Conservation (phyloP, 2,888 invertebrate species). For the Chalcosyrphus nemorum region DNA sequence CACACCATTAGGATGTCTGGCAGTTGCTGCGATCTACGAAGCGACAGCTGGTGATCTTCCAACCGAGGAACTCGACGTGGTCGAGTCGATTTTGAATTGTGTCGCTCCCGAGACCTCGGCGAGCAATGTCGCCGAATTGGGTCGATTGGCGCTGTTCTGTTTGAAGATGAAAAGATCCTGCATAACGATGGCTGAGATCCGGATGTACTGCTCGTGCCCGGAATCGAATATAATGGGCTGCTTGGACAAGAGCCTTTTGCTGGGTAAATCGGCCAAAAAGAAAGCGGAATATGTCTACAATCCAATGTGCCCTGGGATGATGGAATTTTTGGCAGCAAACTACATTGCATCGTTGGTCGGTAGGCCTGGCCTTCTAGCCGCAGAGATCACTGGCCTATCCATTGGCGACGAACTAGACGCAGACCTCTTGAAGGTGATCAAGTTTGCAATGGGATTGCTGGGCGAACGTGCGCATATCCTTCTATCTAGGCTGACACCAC, state of each 20-base stretch:
- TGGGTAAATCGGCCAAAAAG: slow-evolving; percentile 81
- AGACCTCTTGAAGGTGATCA: slow-evolving; percentile 81
- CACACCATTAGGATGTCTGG: slow-evolving; percentile 83
- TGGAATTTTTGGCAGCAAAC: slow-evolving; percentile 84
- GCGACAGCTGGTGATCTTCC: slow-evolving; percentile 81
- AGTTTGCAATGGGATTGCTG: slow-evolving; percentile 83
- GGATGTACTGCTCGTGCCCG: slow-evolving; percentile 81
- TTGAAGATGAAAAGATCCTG: slow-evolving; percentile 82
- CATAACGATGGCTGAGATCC: slow-evolving; percentile 83
- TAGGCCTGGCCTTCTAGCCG: slow-evolving; percentile 82
- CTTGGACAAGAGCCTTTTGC: slow-evolving; percentile 81
- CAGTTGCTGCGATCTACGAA: slow-evolving; percentile 83
- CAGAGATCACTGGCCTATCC: slow-evolving; percentile 81
- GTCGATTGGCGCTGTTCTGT: slow-evolving; percentile 83
- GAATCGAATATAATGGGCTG: slow-evolving; percentile 82
- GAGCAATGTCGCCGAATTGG: slow-evolving; percentile 82
- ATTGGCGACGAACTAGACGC: slow-evolving; percentile 82
- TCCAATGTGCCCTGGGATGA: slow-evolving; percentile 83
- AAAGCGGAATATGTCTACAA: slow-evolving; percentile 82
- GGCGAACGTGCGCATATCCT: slow-evolving; percentile 83
- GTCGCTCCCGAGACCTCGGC: slow-evolving; percentile 77
- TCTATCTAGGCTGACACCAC: slow-evolving; percentile 82
- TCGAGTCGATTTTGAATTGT: slow-evolving; percentile 80
- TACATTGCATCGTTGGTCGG: slow-evolving; percentile 84
- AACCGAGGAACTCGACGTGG: slow-evolving; percentile 78